Evolutionary conservation across 1,140 invertebrate species (phyloP).

Genomic region (Dolichoris vasculosae): DNA sequence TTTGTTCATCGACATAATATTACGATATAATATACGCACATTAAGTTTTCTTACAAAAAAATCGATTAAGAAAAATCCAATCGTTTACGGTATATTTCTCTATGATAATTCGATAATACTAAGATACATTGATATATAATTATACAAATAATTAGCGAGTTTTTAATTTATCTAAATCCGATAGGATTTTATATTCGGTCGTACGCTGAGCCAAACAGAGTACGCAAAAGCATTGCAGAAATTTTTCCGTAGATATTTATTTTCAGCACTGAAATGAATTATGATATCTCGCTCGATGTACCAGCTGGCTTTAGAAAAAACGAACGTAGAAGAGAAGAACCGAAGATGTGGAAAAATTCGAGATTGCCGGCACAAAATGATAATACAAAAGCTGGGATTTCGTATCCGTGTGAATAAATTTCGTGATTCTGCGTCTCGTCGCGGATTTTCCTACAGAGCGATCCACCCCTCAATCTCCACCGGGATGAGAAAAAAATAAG

Average conservation of each 20-base stretch:
- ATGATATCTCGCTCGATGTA: background rate
- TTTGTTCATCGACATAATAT: too few species aligned
- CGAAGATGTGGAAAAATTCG: background rate
- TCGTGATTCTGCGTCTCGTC: background rate
- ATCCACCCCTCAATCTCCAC: too few species aligned
- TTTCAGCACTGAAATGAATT: slow-evolving; percentile 50
- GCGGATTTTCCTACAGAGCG: too few species aligned
- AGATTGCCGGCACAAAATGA: background rate
- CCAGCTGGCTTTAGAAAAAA: background rate
- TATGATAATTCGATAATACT: too few species aligned
- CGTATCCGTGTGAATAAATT: background rate
- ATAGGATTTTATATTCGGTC: too few species aligned
- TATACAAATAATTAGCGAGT: too few species aligned
- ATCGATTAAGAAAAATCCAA: too few species aligned
- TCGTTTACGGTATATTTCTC: too few species aligned
- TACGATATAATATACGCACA: too few species aligned
- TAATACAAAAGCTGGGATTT: background rate
- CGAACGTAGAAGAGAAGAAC: background rate
- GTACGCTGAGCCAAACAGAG: background rate
- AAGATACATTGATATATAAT: too few species aligned
- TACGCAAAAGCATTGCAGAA: background rate
- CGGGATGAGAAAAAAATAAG: background rate
- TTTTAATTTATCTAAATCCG: too few species aligned
- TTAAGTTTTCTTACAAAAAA: too few species aligned
- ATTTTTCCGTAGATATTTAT: slow-evolving; percentile 59